phyloP scores from a whole-genome alignment of 2,113 vertebrate genomes.

The Seriola rivoliana region DNA sequence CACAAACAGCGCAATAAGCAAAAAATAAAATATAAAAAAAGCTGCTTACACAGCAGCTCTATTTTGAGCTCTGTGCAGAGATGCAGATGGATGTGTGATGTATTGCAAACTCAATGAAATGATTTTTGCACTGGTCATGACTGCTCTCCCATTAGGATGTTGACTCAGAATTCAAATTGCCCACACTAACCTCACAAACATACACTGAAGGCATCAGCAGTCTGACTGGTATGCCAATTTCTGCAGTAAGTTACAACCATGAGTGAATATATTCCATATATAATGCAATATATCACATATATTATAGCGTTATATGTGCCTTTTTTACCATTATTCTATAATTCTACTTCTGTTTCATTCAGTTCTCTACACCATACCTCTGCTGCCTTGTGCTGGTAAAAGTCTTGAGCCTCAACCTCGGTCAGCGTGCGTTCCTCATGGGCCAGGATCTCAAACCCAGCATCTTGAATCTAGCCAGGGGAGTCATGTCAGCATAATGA shows the following conservation, averaged over 20 bases:
- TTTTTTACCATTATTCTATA: not conserved
- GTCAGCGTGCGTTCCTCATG: slow-evolving; percentile 86
- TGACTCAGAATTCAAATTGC: slow-evolving; percentile 47
- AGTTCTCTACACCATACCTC: slow-evolving; percentile 78
- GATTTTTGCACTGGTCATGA: slow-evolving; percentile 42
- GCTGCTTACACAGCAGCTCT: slow-evolving; percentile 66
- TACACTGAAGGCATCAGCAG: slow-evolving; percentile 1
- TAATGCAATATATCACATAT: not conserved
- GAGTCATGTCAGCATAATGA: slow-evolving; percentile 30
- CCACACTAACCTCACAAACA: slow-evolving; percentile 33
- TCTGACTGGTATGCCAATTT: slow-evolving; percentile 7
- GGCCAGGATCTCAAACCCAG: slow-evolving; percentile 89
- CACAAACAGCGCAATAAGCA: slow-evolving; percentile 66
- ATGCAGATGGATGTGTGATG: slow-evolving; percentile 58
- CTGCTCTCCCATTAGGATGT: slow-evolving; percentile 30
- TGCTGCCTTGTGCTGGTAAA: slow-evolving; percentile 86
- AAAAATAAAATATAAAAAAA: slow-evolving; percentile 52
- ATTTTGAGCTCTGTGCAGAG: slow-evolving; percentile 65
- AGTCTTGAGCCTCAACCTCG: slow-evolving; percentile 83
- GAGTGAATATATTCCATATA: not conserved
- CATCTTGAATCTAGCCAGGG: slow-evolving; percentile 87
- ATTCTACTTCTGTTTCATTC: not conserved
- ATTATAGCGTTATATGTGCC: not conserved
- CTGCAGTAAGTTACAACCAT: not conserved
- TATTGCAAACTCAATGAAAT: slow-evolving; percentile 58